Evolutionary conservation across 2,888 invertebrate species (phyloP).

Genomic region (Mythimna albipuncta): DNA sequence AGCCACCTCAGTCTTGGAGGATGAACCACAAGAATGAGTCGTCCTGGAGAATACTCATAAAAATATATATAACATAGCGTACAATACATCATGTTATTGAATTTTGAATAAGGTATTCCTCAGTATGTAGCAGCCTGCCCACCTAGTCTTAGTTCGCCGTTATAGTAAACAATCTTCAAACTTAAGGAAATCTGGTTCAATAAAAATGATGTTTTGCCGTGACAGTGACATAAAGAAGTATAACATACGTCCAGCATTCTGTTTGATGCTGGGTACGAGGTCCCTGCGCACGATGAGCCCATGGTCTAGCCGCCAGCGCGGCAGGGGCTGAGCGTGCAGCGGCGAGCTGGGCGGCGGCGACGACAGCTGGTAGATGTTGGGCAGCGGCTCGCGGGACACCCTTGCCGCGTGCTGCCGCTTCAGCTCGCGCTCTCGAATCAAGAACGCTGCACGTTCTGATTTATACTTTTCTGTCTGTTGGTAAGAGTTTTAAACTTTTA

Average conservation of each 20-base stretch:
- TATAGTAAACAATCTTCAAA: not conserved
- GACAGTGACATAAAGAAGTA: not conserved
- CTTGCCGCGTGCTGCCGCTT: constrained; percentile 72
- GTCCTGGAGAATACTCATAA: not conserved
- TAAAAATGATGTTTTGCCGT: not conserved
- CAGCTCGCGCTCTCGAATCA: constrained; percentile 70
- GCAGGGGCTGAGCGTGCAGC: constrained; percentile 19
- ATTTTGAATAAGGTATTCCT: no score
- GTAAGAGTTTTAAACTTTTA: not conserved
- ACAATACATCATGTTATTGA: no score
- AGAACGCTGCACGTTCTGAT: constrained; percentile 65
- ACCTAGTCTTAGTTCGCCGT: not conserved
- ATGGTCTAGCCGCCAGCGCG: constrained; percentile 53
- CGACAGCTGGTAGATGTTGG: constrained; percentile 73
- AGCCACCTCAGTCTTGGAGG: no score
- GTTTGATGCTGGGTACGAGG: constrained; percentile 43
- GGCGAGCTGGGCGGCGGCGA: not conserved
- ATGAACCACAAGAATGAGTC: not conserved
- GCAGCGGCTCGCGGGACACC: constrained; percentile 68
- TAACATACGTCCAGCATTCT: constrained; percentile 48
- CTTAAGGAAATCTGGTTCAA: not conserved
- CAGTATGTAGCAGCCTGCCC: no score
- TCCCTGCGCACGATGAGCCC: constrained; percentile 63
- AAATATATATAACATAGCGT: no score
- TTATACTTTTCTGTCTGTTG: constrained; percentile 67